Base-by-base conservation (phyloP, 1,140 invertebrate species). In the Drosophila kohkoa region DNA sequence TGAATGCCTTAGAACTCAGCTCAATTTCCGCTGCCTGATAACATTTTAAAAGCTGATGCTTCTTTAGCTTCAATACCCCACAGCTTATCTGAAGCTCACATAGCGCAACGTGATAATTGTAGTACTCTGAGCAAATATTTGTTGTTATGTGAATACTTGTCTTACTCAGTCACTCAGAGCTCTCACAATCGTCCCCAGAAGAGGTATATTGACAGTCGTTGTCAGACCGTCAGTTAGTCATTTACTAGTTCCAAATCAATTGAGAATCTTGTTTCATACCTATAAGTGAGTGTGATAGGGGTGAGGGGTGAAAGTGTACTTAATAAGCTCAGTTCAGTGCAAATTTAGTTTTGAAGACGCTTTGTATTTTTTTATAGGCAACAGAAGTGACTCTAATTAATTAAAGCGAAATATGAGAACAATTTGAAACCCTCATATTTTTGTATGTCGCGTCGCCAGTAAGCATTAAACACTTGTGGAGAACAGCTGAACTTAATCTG, bases 21-120 rank as follows among this genome's bases (percentile, higher is more conserved):
- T 46, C 63, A 35, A 51, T 75, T 86, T 86, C 79, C 83, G 76
- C 68, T 43, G 20, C 38, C 38, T 79, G 82, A 86, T 86, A 88
- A 70, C 35, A 57, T 13, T 48, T 16, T 67, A 51, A 20, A 20
- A 46, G 43, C 25, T 51, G 63, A 55, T 66, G 75, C 71, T 62
- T 48, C 20, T 73, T 43, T 6, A 13, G 5, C 16, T 51, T 59
- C 35, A 70, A 63, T 43, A 45, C 35, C 32, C 8, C 28, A 57
- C 35, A 46, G 45, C 65, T 75, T 75, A 75, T 77, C 70, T 70
- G 35, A 60, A 64, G 55, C 60, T 71, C 32, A 46, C 30, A 72
- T 69, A 77, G 38, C 77, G 75, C 58, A 74, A 70, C 65, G 76
- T 76, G 76, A 73, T 67, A 48, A 72, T 64, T 63, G 70, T 59